Evolutionary conservation across 2,888 invertebrate species (phyloP).

Genomic region (Xestoiulus laeticollis): DNA sequence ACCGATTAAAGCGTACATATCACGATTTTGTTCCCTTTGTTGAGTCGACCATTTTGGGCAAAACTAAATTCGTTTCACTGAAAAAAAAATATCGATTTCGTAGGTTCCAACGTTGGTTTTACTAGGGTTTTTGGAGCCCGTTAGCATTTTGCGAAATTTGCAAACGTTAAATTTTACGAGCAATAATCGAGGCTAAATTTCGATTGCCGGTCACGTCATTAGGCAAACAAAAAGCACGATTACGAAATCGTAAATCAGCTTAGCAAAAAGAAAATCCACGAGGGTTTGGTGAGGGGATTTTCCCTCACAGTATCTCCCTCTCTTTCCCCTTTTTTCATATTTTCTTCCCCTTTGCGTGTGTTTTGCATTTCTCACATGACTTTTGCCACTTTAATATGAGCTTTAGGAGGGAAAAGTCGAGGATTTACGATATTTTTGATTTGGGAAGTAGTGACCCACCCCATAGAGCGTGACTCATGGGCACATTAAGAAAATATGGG

Average conservation of each 20-base stretch:
- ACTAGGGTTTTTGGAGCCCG: not conserved
- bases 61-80: not conserved
- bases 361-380: not conserved
- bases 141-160: constrained; percentile 11
- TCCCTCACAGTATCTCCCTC: not conserved
- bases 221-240: constrained; percentile 27
- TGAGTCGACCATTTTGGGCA: not conserved
- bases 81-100: not conserved
- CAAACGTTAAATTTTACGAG: constrained; percentile 39
- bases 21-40: not conserved
- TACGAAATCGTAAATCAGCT: constrained; percentile 39
- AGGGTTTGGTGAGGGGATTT: not conserved
- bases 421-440: constrained; percentile 4
- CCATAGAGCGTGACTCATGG: not conserved
- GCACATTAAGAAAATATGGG: not conserved
- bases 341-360: not conserved
- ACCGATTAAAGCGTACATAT: not conserved
- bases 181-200: constrained; percentile 43
- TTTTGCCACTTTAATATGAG: not conserved
- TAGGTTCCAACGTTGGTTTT: not conserved
- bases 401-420: not conserved
- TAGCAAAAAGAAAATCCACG: constrained; percentile 16
- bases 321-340: not conserved
- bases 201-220: constrained; percentile 39
- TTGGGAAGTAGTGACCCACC: not conserved